Conservation (phyloP, 2,113 vertebrate species). For the Zosterops hypoxanthus region DNA sequence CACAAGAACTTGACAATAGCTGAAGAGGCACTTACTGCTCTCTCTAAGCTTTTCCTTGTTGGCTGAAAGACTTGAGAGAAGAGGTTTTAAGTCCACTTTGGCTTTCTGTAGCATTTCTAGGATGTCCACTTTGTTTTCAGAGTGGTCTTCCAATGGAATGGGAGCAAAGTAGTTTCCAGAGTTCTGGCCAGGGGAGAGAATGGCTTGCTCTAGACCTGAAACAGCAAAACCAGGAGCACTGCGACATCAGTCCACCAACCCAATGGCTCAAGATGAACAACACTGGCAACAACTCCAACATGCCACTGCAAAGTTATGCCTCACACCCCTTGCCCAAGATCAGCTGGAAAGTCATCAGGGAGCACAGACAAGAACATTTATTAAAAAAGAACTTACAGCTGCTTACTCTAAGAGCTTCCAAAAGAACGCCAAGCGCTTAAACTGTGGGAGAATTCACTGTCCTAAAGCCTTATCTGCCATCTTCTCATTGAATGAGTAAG, state of each 20-base stretch:
- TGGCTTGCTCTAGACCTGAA: slow-evolving; percentile 86
- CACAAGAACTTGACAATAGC: slow-evolving; percentile 47
- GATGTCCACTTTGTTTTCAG: slow-evolving; percentile 96
- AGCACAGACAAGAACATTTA: background rate
- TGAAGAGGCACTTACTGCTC: slow-evolving; percentile 88
- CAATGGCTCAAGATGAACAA: slow-evolving; percentile 38
- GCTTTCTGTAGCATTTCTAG: slow-evolving; percentile 96
- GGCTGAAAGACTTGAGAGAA: slow-evolving; percentile 92
- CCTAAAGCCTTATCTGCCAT: background rate
- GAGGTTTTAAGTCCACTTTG: slow-evolving; percentile 96
- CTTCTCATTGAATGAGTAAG: background rate
- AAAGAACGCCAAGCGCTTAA: background rate
- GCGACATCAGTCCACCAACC: slow-evolving; percentile 60
- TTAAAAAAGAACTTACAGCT: background rate
- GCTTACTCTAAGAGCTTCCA: background rate
- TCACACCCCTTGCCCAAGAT: slow-evolving; percentile 2
- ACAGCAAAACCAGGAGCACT: slow-evolving; percentile 71
- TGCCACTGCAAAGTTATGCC: background rate
- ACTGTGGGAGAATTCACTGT: background rate
- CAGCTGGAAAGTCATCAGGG: background rate
- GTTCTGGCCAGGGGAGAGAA: slow-evolving; percentile 86
- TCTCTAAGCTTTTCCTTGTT: slow-evolving; percentile 96
- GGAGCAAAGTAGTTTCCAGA: slow-evolving; percentile 93
- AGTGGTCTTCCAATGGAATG: slow-evolving; percentile 88
- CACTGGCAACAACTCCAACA: slow-evolving; percentile 14